Percentiles rank a stretch among this genome's conserved stretches.
phyloP scores from a whole-genome alignment of 1,140 invertebrate genomes.

The Samia ricini region DNA sequence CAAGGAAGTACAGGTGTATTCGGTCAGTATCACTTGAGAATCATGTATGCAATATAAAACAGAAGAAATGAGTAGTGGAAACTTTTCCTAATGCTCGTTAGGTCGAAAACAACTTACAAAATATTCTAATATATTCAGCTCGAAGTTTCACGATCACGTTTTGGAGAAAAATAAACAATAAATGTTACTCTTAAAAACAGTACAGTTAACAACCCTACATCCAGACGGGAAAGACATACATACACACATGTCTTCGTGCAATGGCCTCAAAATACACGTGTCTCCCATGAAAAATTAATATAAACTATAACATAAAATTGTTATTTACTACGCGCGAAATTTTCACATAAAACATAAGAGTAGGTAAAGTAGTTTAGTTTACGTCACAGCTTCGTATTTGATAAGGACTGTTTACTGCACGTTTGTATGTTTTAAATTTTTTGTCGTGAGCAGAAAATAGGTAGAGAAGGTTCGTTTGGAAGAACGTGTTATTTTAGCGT shows the following conservation, averaged over 20 bases:
- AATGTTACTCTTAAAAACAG: not conserved
- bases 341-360: not conserved
- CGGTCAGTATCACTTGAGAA: no score
- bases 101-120: no score
- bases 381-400: not conserved
- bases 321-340: not conserved
- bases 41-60: no score
- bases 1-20: no score
- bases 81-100: no score
- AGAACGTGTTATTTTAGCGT: not conserved
- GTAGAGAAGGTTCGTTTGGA: not conserved
- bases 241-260: not conserved
- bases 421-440: not conserved
- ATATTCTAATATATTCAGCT: no score
- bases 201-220: not conserved
- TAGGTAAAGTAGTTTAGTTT: not conserved
- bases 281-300: not conserved
- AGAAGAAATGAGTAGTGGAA: no score
- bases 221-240: not conserved
- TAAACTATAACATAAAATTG: not conserved
- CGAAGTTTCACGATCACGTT: no score
- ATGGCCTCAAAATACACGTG: not conserved
- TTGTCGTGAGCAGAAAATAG: not conserved
- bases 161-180: no score
- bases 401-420: not conserved